Evolutionary conservation across 2,797 vertebrate genomes (phyloP).

Genomic region (Schizopygopsis pylzovi): DNA sequence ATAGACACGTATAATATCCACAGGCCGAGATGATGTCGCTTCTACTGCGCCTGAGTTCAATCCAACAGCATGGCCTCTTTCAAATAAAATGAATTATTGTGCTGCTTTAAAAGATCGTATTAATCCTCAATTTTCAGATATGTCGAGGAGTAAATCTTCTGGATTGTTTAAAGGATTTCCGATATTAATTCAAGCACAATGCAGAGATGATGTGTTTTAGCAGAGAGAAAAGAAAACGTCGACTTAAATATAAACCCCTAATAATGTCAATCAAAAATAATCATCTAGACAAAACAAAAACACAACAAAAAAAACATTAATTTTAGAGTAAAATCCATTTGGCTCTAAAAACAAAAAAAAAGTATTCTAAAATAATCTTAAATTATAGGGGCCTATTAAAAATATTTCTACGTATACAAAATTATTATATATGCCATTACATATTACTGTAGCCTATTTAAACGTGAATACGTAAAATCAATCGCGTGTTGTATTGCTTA

Average conservation of each 20-base stretch:
- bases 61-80: background rate
- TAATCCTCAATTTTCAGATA: too few relatives aligned
- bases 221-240: background rate
- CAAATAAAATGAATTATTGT: background rate
- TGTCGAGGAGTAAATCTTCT: background rate
- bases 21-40: background rate
- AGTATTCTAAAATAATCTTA: background rate
- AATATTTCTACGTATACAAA: background rate
- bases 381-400: background rate
- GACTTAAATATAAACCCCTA: background rate
- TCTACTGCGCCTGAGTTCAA: background rate
- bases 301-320: background rate
- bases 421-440: background rate
- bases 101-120: background rate
- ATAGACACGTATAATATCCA: background rate
- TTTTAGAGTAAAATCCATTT: background rate
- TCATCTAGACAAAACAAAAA: background rate
- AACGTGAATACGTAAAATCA: background rate
- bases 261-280: background rate
- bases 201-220: background rate
- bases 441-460: background rate
- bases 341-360: background rate
- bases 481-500: background rate
- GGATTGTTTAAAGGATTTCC: background rate
- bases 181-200: conserved; percentile 1